A percentile compares a stretch with the other conserved stretches of the same genome.
Conservation (phyloP, 2,888 invertebrate genomes). For the Apoderus coryli region DNA sequence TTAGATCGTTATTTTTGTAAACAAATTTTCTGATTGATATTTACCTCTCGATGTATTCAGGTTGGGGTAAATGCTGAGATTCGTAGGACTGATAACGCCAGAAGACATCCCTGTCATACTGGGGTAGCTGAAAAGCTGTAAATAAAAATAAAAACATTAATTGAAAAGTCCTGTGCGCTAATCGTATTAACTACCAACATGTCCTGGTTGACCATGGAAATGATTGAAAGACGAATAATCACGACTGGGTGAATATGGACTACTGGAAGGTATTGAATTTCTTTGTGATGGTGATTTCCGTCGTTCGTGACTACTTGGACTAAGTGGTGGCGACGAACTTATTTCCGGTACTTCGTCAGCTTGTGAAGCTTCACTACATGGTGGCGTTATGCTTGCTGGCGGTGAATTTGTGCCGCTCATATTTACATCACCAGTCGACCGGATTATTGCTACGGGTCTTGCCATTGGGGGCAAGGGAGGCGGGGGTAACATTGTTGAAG, state of each 20-base stretch:
- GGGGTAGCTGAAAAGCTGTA: slow-evolving; percentile 85
- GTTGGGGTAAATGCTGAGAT: slow-evolving; percentile 65
- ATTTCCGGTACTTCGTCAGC: slow-evolving; percentile 28
- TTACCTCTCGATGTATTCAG: slow-evolving; percentile 51
- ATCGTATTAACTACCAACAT: slow-evolving; percentile 41
- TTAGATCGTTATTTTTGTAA: too few relatives aligned
- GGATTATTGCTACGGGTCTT: slow-evolving; percentile 87
- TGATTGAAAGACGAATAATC: slow-evolving; percentile 71
- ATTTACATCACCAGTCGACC: slow-evolving; percentile 58
- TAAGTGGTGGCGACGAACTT: slow-evolving; percentile 32
- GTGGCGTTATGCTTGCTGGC: slow-evolving; percentile 45
- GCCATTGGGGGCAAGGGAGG: slow-evolving; percentile 94
- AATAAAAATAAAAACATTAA: slow-evolving; percentile 18
- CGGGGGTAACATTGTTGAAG: slow-evolving; percentile 86
- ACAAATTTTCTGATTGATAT: too few relatives aligned
- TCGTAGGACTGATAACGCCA: slow-evolving; percentile 79
- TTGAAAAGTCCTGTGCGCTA: slow-evolving; percentile 18
- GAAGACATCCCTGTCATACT: slow-evolving; percentile 75
- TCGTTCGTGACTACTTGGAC: slow-evolving; percentile 30
- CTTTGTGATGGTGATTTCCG: slow-evolving; percentile 29
- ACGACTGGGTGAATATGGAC: slow-evolving; percentile 29
- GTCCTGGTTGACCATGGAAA: slow-evolving; percentile 83
- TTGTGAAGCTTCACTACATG: slow-evolving; percentile 32
- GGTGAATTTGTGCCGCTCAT: slow-evolving; percentile 47
- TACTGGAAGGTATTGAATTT: slow-evolving; percentile 25